Percentiles rank a stretch among this genome's conserved stretches.
Evolutionary conservation across 1,140 invertebrate species (phyloP).

Genomic region (Globodera ellingtonae): DNA sequence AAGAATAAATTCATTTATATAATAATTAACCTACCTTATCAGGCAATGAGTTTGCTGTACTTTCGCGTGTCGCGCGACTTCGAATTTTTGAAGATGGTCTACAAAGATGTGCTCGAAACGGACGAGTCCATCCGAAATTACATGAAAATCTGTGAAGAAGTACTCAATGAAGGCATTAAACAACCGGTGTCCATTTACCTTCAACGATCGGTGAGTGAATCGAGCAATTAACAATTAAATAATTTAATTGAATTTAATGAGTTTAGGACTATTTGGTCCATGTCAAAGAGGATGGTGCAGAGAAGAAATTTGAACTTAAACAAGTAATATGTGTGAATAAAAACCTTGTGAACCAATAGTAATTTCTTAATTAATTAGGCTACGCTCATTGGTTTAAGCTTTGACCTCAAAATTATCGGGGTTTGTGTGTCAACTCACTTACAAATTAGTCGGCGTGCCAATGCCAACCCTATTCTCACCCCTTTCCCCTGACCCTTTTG

Average conservation of each 20-base stretch:
- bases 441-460: too few species aligned
- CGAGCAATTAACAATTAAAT: neutral
- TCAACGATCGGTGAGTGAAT: conserved; percentile 55
- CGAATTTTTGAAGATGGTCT: conserved; percentile 58
- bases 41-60: conserved; percentile 59
- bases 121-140: conserved; percentile 60
- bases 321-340: conserved; percentile 48
- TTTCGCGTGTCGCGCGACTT: conserved; percentile 62
- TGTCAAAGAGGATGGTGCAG: neutral
- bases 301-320: conserved; percentile 47
- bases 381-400: too few species aligned
- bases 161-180: conserved; percentile 44
- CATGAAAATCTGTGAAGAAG: conserved; percentile 53
- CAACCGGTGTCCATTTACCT: conserved; percentile 54
- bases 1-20: conserved; percentile 10
- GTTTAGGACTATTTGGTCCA: conserved; percentile 56
- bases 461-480: too few species aligned
- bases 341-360: too few species aligned
- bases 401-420: too few species aligned
- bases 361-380: too few species aligned
- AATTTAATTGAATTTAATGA: neutral
- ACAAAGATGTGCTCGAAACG: conserved; percentile 57
- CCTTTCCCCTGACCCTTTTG: too few species aligned
- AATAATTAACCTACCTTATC: neutral
- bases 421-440: too few species aligned